phyloP scores from a whole-genome alignment of 2,888 invertebrate genomes.

The Eupithecia dodoneata region DNA sequence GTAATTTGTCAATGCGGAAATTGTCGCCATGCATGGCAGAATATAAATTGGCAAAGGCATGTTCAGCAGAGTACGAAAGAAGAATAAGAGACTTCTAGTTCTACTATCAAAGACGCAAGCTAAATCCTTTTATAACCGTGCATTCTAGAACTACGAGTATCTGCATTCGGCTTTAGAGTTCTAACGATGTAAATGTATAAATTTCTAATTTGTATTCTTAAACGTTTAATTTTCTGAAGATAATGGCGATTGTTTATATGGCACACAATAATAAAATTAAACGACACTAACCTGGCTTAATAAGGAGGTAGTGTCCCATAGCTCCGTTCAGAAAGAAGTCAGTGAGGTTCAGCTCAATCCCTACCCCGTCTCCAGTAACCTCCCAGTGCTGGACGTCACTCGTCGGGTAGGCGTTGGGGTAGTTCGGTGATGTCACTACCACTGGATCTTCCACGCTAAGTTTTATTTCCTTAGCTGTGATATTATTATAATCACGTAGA shows the following conservation, averaged over 20 bases:
- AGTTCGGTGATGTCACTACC: constrained; percentile 64
- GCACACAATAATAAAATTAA: neutral
- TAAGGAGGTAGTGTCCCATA: constrained; percentile 68
- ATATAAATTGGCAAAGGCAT: neutral
- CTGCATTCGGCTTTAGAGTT: neutral
- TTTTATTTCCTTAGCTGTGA: constrained; percentile 53
- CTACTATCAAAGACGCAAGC: neutral
- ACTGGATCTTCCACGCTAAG: constrained; percentile 57
- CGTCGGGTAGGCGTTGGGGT: constrained; percentile 63
- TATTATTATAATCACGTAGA: constrained; percentile 33
- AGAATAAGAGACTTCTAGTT: neutral
- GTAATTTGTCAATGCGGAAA: neutral
- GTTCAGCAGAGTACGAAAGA: neutral
- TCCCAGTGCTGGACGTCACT: constrained; percentile 69
- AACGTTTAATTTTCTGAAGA: neutral
- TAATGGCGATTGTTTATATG: neutral
- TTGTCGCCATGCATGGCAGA: neutral
- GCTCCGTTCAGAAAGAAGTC: constrained; percentile 67
- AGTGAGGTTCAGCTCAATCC: constrained; percentile 75
- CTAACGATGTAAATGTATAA: neutral
- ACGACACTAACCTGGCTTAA: constrained; percentile 75
- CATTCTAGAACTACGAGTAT: neutral
- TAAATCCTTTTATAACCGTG: neutral
- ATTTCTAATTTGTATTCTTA: neutral
- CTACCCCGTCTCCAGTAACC: constrained; percentile 68